phyloP scores from a whole-genome alignment of 2,888 invertebrate species.

The Altica lythri region DNA sequence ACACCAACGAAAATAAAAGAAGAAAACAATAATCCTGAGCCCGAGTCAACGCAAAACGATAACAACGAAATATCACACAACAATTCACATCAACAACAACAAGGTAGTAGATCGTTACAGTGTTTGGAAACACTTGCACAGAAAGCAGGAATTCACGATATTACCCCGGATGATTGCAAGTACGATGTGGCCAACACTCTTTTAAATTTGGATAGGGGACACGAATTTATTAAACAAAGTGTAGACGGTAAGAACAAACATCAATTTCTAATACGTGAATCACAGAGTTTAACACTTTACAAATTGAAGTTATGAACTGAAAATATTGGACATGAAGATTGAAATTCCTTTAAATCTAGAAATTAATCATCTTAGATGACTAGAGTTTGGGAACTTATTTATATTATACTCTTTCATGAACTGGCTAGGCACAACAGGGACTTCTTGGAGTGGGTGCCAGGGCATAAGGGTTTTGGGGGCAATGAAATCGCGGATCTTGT shows the following conservation, averaged over 20 bases:
- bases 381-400: no score
- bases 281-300: no score
- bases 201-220: constrained; percentile 65
- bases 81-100: constrained; percentile 33
- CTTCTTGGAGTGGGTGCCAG: no score
- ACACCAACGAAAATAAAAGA: constrained; percentile 43
- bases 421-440: no score
- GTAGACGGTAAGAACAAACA: constrained; percentile 33
- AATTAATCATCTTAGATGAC: no score
- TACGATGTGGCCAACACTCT: constrained; percentile 72
- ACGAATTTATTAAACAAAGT: constrained; percentile 49
- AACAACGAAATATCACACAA: constrained; percentile 31
- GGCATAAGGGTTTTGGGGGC: no score
- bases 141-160: constrained; percentile 67
- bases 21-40: constrained; percentile 50
- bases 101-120: constrained; percentile 62
- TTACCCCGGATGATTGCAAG: constrained; percentile 72
- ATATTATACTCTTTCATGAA: no score
- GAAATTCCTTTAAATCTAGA: no score
- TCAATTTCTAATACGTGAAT: no score
- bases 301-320: no score
- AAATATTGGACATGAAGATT: no score
- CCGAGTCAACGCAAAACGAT: constrained; percentile 53
- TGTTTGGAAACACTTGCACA: constrained; percentile 74
- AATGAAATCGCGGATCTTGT: no score